Evolutionary conservation across 2,888 invertebrate species (phyloP).

Genomic region (Phengaris arion): DNA sequence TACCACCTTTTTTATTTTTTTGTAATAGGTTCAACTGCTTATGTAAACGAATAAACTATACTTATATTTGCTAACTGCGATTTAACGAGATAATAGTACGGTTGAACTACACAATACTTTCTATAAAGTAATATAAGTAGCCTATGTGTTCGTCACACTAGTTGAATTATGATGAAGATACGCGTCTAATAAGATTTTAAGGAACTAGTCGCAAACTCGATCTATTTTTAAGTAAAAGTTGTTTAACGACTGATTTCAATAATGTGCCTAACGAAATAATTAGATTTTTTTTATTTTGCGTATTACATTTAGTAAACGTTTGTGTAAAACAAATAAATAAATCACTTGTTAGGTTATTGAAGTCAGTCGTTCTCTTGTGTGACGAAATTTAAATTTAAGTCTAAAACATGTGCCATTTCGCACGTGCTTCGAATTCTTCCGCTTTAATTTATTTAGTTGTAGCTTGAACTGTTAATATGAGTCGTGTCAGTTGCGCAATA

Average conservation of each 20-base stretch:
- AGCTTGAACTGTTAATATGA: slow-evolving; percentile 27
- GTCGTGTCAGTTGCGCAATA: slow-evolving; percentile 12
- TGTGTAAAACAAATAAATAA: too few species aligned
- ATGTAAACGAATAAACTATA: too few species aligned
- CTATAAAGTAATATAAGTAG: not conserved
- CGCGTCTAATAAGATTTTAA: not conserved
- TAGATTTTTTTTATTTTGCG: too few species aligned
- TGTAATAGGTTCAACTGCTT: too few species aligned
- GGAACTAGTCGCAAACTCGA: slow-evolving; percentile 6
- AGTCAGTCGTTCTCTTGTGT: slow-evolving; percentile 31
- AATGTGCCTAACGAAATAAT: not conserved
- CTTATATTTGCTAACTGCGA: not conserved
- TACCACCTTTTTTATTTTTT: not conserved
- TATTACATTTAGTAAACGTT: too few species aligned
- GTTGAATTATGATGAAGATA: not conserved
- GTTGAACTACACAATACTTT: not conserved
- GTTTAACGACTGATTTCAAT: slow-evolving; percentile 2
- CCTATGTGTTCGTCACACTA: slow-evolving; percentile 5
- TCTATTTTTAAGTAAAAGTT: not conserved
- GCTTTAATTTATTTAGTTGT: slow-evolving; percentile 65
- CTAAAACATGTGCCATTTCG: slow-evolving; percentile 74
- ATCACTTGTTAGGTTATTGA: not conserved
- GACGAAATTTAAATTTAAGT: slow-evolving; percentile 54
- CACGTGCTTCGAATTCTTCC: slow-evolving; percentile 65
- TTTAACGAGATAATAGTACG: not conserved